A percentile compares a stretch with the other conserved stretches of the same genome.
phyloP scores from a whole-genome alignment of 2,113 vertebrate species.

The Caloenas nicobarica region DNA sequence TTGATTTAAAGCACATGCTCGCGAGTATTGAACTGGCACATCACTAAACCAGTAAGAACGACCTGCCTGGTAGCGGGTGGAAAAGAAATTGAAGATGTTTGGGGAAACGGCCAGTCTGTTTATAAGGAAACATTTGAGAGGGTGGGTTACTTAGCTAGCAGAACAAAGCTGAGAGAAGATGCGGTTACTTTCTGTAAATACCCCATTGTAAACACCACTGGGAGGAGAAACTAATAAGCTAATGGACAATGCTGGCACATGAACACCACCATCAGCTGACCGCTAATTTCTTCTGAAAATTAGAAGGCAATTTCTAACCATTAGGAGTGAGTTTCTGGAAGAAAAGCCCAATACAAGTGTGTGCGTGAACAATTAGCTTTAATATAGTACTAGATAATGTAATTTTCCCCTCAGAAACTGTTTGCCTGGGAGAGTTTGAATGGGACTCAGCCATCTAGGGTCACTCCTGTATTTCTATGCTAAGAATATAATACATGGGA shows the following conservation, averaged over 20 bases:
- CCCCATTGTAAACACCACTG: not conserved
- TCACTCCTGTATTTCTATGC: not conserved
- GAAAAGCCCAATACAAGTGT: not conserved
- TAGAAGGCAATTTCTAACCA: constrained; percentile 33
- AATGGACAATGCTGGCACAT: constrained; percentile 37
- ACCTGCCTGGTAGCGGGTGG: not conserved
- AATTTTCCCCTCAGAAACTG: not conserved
- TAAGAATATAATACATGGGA: not conserved
- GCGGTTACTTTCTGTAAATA: constrained; percentile 29
- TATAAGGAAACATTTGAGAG: not conserved
- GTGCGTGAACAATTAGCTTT: not conserved
- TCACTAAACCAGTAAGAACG: not conserved
- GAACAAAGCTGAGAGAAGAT: not conserved
- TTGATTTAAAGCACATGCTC: not conserved
- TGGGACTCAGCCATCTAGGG: not conserved
- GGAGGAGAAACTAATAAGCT: constrained; percentile 38
- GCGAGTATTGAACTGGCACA: not conserved
- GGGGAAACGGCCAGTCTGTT: not conserved
- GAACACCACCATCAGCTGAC: not conserved
- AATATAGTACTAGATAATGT: not conserved
- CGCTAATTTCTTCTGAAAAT: constrained; percentile 31
- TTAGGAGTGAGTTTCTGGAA: constrained; percentile 44
- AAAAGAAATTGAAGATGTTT: not conserved
- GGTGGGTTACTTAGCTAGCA: not conserved
- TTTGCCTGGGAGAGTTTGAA: not conserved